Percentiles rank a stretch among this genome's conserved stretches.
These are phyloP conservation scores for Tribolium castaneum DNA, from an alignment of 1,140 invertebrate genomes.

Conservation along the genomic window DNA sequence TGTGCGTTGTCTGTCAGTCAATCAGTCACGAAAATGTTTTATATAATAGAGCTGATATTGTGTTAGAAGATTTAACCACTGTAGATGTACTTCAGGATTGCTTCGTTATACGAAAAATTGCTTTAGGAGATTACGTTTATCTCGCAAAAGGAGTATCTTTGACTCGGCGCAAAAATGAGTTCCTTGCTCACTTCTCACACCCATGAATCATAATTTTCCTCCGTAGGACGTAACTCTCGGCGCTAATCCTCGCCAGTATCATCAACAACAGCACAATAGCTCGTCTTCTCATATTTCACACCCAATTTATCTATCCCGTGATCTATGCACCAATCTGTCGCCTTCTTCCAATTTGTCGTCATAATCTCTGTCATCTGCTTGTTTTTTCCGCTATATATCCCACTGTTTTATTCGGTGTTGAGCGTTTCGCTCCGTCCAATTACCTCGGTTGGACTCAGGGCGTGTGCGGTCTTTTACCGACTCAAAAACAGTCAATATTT, in stretches of 20 bases:
- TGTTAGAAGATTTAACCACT: no score
- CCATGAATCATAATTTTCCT: background rate
- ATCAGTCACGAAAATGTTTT: no score
- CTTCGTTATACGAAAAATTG: no score
- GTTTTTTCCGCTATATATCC: constrained; percentile 29
- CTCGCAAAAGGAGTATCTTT: background rate
- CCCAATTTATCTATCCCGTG: background rate
- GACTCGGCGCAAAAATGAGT: background rate
- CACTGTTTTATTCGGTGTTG: no score
- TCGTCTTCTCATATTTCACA: background rate
- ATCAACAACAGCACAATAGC: background rate
- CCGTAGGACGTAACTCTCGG: background rate
- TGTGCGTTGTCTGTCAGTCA: no score
- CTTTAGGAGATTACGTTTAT: no score
- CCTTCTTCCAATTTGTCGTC: constrained; percentile 6
- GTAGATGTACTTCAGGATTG: no score
- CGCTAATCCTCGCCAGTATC: background rate
- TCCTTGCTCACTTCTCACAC: background rate
- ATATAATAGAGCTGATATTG: no score
- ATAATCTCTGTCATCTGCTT: constrained; percentile 18
- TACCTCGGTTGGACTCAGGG: no score
- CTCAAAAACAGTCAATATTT: constrained; percentile 48
- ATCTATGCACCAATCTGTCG: constrained; percentile 9
- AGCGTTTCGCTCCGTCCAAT: no score
- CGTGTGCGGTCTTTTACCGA: constrained; percentile 8